Base-by-base conservation (phyloP, 2,113 vertebrate genomes). In the Nothobranchius furzeri region DNA sequence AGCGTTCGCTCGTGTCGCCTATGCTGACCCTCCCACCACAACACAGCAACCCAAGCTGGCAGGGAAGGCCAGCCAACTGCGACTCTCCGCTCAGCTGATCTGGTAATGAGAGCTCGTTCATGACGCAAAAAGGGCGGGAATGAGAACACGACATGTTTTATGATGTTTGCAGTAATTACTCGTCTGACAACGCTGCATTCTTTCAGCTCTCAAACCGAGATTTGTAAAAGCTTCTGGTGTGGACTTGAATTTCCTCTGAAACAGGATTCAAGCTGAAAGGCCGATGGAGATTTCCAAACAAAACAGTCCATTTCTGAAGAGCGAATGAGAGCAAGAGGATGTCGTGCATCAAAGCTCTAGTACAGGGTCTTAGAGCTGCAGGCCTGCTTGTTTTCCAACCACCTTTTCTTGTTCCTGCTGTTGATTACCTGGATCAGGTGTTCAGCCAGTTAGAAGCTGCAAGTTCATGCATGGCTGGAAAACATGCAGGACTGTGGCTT, bases 21-120 rank as follows among this genome's bases (percentile, higher is more conserved):
- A 72, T 59, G 63, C 83, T 68, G 81, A 84, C 83, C 74, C 79
- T 85, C 83, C 79, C 85, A 86, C 88, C 90, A 90, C 89, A 90
- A 91, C 85, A 89, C 65, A 88, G 73, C 83, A 80, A 82, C 61
- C 83, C 83, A 25, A 66, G 70, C 68, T 75, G 35, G 58, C 83
- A 75, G 83, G 78, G 79, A 79, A 83, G 75, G 58, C 25, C 66
- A 71, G 53, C 52, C 15, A 82, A 79, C 79, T 50, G 66, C 70
- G 80, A 82, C 86, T 77, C 72, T 70, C 82, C 63, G 81, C 79
- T 85, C 78, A 84, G 68, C 76, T 74, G 56, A 83, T 85, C 59
- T 82, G 73, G 85, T 89, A 88, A 87, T 92, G 77, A 88, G 69
- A 75, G 73, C 76, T 81, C 64, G 82, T 69, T 78, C 60, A 59